Conservation (phyloP, 2,113 vertebrate genomes). For the Chitala chitala region DNA sequence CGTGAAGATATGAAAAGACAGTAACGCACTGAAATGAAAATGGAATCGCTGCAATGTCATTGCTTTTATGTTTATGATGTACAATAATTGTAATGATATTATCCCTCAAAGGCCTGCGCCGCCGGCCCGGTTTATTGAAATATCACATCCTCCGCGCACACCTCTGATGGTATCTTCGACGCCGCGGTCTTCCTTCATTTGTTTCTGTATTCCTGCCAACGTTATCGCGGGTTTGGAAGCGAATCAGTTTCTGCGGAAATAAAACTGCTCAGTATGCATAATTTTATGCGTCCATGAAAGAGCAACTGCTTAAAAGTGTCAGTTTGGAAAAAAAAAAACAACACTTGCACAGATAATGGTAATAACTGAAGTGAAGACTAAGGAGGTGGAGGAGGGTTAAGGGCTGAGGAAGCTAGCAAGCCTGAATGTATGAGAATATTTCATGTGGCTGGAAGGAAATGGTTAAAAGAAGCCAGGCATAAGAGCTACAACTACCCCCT, state of each 20-base stretch:
- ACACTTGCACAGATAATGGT: too few species aligned
- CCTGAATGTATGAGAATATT: too few species aligned
- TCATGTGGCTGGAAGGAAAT: too few species aligned
- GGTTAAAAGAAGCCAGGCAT: too few species aligned
- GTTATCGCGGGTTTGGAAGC: conserved; percentile 4
- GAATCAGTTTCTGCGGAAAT: background rate
- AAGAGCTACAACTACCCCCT: too few species aligned
- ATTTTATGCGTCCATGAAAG: too few species aligned
- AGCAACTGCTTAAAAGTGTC: background rate
- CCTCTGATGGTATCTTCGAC: conserved; percentile 9
- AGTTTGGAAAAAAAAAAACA: background rate
- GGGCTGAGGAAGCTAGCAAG: too few species aligned
- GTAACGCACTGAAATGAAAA: conserved; percentile 13
- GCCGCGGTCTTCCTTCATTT: background rate
- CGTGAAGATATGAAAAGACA: conserved; percentile 13
- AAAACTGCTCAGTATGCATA: background rate
- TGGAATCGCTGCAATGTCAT: background rate
- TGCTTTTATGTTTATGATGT: conserved; percentile 11
- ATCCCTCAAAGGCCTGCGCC: conserved; percentile 2
- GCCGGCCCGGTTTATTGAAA: background rate
- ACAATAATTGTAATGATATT: background rate
- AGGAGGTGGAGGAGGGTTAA: too few species aligned
- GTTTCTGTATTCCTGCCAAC: background rate
- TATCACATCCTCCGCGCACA: conserved; percentile 1
- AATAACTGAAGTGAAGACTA: too few species aligned